These are phyloP conservation scores for Oriolus oriolus DNA, from an alignment of 2,113 vertebrate genomes.

Conservation along the genomic window DNA sequence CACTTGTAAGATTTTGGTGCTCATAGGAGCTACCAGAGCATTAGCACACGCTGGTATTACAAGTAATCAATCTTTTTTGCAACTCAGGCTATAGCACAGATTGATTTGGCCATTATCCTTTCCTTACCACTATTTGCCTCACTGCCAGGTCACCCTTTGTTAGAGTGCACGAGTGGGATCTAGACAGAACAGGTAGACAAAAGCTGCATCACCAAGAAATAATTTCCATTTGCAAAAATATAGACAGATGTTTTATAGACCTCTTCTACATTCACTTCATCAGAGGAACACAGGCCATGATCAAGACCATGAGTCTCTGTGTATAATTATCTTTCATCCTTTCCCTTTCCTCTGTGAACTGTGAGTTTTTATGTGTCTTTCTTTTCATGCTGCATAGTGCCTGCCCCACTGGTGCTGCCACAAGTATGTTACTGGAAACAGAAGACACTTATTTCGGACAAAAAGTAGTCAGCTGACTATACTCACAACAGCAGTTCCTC, in stretches of 20 bases:
- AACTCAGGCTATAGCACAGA: background rate
- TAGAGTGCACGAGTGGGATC: background rate
- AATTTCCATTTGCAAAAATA: background rate
- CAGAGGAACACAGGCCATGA: rapidly evolving
- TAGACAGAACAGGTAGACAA: background rate
- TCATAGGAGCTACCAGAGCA: background rate
- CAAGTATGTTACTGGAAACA: background rate
- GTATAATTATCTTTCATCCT: background rate
- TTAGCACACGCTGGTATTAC: background rate
- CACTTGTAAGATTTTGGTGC: background rate
- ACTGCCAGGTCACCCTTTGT: background rate
- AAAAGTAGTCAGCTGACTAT: background rate
- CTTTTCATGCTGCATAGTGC: background rate
- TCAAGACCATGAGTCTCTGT: background rate
- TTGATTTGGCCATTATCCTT: background rate
- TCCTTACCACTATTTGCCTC: background rate
- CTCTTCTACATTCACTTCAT: background rate
- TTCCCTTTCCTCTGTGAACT: background rate
- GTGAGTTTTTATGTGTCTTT: background rate
- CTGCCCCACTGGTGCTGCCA: background rate
- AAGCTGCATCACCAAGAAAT: background rate
- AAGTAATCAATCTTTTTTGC: background rate
- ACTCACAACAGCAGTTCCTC: background rate
- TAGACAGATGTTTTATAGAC: background rate
- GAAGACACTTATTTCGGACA: background rate